phyloP scores from a whole-genome alignment of 2,113 vertebrate genomes.

The Craseonycteris thonglongyai region DNA sequence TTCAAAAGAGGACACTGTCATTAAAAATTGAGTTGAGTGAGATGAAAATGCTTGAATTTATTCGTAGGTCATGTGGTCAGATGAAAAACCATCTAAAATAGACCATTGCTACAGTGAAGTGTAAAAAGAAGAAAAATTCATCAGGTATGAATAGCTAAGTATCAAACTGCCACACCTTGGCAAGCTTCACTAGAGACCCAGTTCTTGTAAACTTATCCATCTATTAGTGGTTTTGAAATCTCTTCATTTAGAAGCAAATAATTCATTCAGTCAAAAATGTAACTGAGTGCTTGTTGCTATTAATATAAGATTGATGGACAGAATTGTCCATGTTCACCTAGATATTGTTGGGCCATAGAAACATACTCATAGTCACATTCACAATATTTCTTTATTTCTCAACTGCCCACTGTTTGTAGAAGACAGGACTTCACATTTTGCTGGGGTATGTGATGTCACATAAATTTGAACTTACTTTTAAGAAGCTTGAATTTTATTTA shows the following conservation, averaged over 20 bases:
- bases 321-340: not conserved
- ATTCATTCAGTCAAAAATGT: not conserved
- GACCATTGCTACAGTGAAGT: not conserved
- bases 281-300: not conserved
- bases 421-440: not conserved
- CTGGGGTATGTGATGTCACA: not conserved
- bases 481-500: not conserved
- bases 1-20: conserved; percentile 34
- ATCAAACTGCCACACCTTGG: not conserved
- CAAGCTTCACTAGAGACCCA: not conserved
- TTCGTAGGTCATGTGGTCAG: conserved; percentile 36
- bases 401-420: not conserved
- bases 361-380: not conserved
- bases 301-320: no score
- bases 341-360: not conserved
- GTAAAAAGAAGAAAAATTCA: not conserved
- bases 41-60: conserved; percentile 59
- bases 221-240: not conserved
- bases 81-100: conserved; percentile 30
- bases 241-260: not conserved
- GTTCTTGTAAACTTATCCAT: not conserved
- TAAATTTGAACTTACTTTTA: not conserved
- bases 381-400: not conserved
- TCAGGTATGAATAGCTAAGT: not conserved
- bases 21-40: conserved; percentile 61